A percentile compares a stretch with the other conserved stretches of the same genome.
Evolutionary conservation across 1,140 invertebrate genomes (phyloP).

Genomic region (Pantala flavescens): DNA sequence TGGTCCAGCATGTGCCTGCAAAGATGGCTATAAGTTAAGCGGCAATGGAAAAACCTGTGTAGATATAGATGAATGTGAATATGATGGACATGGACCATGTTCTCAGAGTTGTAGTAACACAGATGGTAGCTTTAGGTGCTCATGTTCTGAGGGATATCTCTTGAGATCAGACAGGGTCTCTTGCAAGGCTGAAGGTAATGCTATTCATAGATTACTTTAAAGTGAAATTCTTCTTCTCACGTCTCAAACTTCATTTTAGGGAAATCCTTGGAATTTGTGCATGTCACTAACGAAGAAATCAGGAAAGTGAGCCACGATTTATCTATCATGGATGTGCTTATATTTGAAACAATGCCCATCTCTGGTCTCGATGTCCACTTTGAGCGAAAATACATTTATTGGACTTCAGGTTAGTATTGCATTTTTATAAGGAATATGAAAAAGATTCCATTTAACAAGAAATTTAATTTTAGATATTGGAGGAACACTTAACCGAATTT

Average conservation of each 20-base stretch:
- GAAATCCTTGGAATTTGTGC: slow-evolving; percentile 29
- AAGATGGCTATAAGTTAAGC: background rate
- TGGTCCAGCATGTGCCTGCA: slow-evolving; percentile 12
- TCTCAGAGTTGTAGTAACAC: slow-evolving; percentile 15
- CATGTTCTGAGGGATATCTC: background rate
- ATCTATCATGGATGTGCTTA: slow-evolving; percentile 21
- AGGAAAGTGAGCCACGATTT: slow-evolving; percentile 25
- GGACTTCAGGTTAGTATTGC: slow-evolving; percentile 28
- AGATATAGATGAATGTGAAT: slow-evolving; percentile 14
- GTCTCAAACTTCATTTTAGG: slow-evolving; percentile 21
- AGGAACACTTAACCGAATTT: background rate
- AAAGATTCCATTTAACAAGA: background rate
- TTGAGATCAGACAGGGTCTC: background rate
- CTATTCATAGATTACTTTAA: background rate
- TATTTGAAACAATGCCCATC: slow-evolving; percentile 21
- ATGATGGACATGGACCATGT: background rate
- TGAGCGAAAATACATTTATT: slow-evolving; percentile 25
- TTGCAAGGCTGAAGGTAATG: slow-evolving; percentile 13
- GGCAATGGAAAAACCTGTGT: background rate
- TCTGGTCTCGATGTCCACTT: slow-evolving; percentile 29
- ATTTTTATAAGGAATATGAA: background rate
- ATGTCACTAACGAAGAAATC: slow-evolving; percentile 26
- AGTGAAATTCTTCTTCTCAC: background rate
- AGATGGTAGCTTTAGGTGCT: background rate
- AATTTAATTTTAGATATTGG: background rate